phyloP scores from a whole-genome alignment of 2,113 vertebrate species.

The Phaetusa simplex region DNA sequence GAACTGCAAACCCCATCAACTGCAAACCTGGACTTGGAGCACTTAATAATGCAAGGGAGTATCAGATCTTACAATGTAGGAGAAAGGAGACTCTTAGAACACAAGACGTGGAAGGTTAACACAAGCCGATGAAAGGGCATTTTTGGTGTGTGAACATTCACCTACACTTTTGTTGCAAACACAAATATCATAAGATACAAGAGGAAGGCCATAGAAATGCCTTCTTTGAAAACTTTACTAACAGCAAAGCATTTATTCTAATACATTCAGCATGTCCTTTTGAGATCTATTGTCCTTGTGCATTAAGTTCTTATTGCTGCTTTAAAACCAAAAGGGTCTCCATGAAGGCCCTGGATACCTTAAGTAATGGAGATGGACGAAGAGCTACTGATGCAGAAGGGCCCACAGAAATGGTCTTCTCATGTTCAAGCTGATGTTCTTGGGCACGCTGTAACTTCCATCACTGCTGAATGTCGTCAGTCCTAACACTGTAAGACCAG shows the following conservation, averaged over 20 bases:
- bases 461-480: background rate
- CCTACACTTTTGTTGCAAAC: background rate
- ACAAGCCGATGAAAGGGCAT: background rate
- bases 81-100: background rate
- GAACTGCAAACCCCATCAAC: background rate
- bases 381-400: background rate
- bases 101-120: background rate
- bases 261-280: background rate
- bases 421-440: background rate
- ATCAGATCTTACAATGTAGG: background rate
- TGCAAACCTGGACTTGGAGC: background rate
- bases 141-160: background rate
- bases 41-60: background rate
- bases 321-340: background rate
- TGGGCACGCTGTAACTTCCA: background rate
- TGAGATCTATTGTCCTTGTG: background rate
- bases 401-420: background rate
- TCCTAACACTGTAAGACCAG: background rate
- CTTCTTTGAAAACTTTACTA: background rate
- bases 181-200: background rate
- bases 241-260: background rate
- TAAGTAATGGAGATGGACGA: background rate
- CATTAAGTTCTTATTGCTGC: background rate
- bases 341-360: background rate
- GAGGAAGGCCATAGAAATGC: background rate